A percentile compares a stretch with the other conserved stretches of the same genome.
phyloP scores from a whole-genome alignment of 2,113 vertebrate species.

The Notothenia rossii region DNA sequence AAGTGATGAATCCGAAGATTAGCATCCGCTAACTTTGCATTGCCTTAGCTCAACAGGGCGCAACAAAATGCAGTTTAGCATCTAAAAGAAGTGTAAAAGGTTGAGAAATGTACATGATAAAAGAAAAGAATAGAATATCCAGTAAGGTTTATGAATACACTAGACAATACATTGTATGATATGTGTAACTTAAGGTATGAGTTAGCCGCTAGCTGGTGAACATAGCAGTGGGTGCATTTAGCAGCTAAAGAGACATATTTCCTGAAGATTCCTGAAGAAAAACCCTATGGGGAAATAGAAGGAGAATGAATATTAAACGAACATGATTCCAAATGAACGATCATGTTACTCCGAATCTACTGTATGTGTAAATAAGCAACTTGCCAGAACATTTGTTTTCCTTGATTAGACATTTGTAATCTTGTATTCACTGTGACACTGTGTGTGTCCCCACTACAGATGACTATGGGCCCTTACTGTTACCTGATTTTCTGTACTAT shows the following conservation, averaged over 20 bases:
- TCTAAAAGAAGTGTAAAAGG: not conserved
- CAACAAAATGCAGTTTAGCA: not conserved
- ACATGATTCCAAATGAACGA: not conserved
- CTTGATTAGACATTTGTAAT: not conserved
- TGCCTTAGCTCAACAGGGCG: not conserved
- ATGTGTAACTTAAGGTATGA: not conserved
- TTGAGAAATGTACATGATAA: not conserved
- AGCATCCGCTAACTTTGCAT: not conserved
- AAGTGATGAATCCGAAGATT: not conserved
- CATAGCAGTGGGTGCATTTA: not conserved
- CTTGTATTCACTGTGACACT: not conserved
- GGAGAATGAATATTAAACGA: not conserved
- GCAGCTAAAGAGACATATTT: not conserved
- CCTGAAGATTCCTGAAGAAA: not conserved
- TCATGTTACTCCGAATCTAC: not conserved
- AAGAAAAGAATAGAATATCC: not conserved
- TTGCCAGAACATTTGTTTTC: not conserved
- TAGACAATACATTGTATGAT: not conserved
- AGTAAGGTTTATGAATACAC: not conserved
- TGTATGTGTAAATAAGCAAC: not conserved
- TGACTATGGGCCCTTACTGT: slow-evolving; percentile 87
- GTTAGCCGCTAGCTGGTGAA: not conserved
- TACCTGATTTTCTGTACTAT: slow-evolving; percentile 90
- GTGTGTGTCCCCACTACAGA: slow-evolving; percentile 67
- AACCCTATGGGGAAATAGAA: not conserved